Conservation (phyloP, 2,113 vertebrate genomes). For the Oncorhynchus gorbuscha region DNA sequence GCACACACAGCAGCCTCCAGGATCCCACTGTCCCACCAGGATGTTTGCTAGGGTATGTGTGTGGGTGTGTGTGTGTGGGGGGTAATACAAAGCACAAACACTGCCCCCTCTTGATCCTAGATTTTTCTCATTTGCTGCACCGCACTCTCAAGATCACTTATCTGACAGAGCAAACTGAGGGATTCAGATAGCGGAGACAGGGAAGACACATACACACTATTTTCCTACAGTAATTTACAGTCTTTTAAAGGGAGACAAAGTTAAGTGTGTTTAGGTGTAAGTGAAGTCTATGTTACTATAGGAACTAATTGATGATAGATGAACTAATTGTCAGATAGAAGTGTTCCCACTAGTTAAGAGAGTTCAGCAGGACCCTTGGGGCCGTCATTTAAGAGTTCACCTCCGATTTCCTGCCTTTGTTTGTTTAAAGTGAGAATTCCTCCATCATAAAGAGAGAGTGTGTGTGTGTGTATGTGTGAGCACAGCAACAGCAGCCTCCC, state of each 20-base stretch:
- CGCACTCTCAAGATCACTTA: neutral
- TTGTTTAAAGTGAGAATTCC: constrained; percentile 71
- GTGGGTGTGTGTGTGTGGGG: neutral
- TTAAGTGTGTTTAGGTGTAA: neutral
- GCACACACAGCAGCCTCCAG: constrained; percentile 17
- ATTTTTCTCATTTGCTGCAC: neutral
- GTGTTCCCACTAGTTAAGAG: constrained; percentile 31
- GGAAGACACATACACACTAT: neutral
- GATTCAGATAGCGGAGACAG: too few relatives aligned
- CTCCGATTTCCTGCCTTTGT: constrained; percentile 59
- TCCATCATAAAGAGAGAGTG: constrained; percentile 19
- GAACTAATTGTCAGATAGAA: constrained; percentile 23
- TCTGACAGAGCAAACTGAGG: neutral
- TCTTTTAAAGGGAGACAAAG: neutral
- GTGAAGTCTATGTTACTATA: constrained; percentile 10
- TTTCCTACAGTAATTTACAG: neutral
- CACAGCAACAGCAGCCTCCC: constrained; percentile 28
- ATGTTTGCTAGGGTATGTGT: constrained; percentile 43
- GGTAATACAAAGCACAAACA: constrained; percentile 32
- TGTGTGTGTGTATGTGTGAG: constrained; percentile 7
- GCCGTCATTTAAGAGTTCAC: constrained; percentile 46
- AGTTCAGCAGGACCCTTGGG: constrained; percentile 21
- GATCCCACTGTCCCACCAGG: constrained; percentile 43
- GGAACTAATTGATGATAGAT: constrained; percentile 27
- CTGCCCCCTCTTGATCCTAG: neutral